A percentile compares a stretch with the other conserved stretches of the same genome.
phyloP scores from a whole-genome alignment of 2,888 invertebrate genomes.

The Agrochola lota region DNA sequence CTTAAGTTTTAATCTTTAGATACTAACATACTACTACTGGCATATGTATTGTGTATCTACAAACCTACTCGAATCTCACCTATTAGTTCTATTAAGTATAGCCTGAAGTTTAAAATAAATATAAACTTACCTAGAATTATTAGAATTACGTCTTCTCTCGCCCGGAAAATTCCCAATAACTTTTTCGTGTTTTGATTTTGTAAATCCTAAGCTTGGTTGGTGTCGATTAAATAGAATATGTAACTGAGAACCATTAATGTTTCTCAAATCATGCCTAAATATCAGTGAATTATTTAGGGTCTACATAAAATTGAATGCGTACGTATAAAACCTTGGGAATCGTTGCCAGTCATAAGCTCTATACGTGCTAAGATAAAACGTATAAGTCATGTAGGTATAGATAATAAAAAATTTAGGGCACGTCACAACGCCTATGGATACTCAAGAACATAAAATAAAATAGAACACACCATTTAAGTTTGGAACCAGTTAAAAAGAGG shows the following conservation, averaged over 20 bases:
- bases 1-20: not conserved
- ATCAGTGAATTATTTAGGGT: conserved; percentile 10
- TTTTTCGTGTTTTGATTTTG: not conserved
- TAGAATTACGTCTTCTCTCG: not conserved
- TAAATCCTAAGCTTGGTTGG: too few relatives aligned
- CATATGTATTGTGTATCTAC: too few relatives aligned
- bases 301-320: conserved; percentile 2
- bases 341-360: conserved; percentile 1
- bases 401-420: conserved; percentile 14
- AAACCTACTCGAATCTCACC: too few relatives aligned
- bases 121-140: not conserved
- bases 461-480: conserved; percentile 28
- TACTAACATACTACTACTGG: too few relatives aligned
- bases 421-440: not conserved
- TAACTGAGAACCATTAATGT: not conserved
- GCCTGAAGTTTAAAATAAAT: not conserved
- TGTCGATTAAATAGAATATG: not conserved
- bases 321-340: conserved; percentile 7
- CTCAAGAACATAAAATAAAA: conserved; percentile 19
- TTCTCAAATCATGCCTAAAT: not conserved
- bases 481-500: conserved; percentile 22
- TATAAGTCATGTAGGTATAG: not conserved
- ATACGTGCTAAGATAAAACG: conserved; percentile 13
- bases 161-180: not conserved
- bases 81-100: not conserved